Percentiles rank a stretch among this genome's conserved stretches.
These are phyloP conservation scores for Micropterix aruncella DNA, from an alignment of 2,888 invertebrate genomes.

Conservation along the genomic window DNA sequence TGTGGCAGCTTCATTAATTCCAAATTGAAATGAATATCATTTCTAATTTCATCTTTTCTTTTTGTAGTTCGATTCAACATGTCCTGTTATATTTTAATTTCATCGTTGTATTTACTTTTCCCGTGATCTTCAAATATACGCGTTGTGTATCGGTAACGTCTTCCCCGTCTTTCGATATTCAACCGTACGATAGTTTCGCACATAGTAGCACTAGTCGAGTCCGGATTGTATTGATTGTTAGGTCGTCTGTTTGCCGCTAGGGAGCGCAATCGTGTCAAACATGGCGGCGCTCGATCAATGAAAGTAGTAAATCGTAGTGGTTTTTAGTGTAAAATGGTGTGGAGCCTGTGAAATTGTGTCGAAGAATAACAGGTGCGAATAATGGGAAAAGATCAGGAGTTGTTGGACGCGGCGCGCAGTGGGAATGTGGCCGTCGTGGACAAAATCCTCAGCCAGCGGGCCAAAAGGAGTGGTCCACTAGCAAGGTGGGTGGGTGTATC, in stretches of 20 bases:
- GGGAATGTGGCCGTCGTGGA: constrained; percentile 82
- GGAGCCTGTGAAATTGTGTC: constrained; percentile 31
- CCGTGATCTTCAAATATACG: no score
- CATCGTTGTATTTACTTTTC: no score
- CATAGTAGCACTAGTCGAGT: no score
- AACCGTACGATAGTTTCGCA: no score
- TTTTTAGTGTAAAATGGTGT: constrained; percentile 40
- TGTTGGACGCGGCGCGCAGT: constrained; percentile 88
- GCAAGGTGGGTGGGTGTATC: constrained; percentile 82
- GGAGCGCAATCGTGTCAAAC: constrained; percentile 42
- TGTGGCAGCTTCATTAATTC: no score
- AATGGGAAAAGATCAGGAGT: constrained; percentile 96
- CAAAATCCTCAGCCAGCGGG: constrained; percentile 78
- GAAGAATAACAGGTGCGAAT: constrained; percentile 20
- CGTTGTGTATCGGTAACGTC: no score
- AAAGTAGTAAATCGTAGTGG: constrained; percentile 42
- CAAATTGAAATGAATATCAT: no score
- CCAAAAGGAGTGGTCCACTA: constrained; percentile 86
- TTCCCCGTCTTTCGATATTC: no score
- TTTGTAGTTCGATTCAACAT: no score
- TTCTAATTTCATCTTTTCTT: no score
- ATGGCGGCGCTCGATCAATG: constrained; percentile 68
- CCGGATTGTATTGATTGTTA: constrained; percentile 22
- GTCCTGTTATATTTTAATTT: no score
- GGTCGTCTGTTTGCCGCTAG: constrained; percentile 27